Evolutionary conservation across 1,140 invertebrate species (phyloP).

Genomic region (Pachypeltis micranthus): DNA sequence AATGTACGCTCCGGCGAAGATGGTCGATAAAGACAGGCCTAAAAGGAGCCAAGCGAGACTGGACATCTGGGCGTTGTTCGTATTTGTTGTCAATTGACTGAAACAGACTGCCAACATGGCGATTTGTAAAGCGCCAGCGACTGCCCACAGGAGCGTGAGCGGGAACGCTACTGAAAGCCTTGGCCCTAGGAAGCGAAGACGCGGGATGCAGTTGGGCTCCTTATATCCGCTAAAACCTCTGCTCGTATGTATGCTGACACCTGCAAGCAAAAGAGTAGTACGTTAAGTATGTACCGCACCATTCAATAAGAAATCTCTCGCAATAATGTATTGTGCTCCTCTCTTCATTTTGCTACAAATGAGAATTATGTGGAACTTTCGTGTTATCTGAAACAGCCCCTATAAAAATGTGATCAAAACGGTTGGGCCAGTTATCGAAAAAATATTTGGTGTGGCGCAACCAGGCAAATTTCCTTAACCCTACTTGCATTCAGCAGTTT

Average conservation of each 20-base stretch:
- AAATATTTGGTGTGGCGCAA: too few species aligned
- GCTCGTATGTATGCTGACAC: slow-evolving; percentile 36
- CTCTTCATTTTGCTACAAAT: too few species aligned
- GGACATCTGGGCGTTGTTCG: slow-evolving; percentile 11
- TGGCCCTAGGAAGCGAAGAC: slow-evolving; percentile 38
- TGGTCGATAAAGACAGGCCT: slow-evolving; percentile 11
- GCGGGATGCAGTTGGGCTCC: slow-evolving; percentile 35
- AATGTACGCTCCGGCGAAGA: slow-evolving; percentile 13
- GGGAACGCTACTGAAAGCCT: slow-evolving; percentile 32
- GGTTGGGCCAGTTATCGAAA: too few species aligned
- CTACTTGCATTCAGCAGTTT: too few species aligned
- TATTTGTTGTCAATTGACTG: background rate
- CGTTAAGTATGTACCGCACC: too few species aligned
- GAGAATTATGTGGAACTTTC: too few species aligned
- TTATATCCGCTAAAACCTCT: slow-evolving; percentile 36
- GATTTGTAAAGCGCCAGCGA: slow-evolving; percentile 32
- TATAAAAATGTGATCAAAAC: too few species aligned
- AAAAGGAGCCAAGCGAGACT: slow-evolving; percentile 15
- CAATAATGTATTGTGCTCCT: too few species aligned
- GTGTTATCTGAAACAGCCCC: too few species aligned
- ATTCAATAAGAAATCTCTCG: too few species aligned
- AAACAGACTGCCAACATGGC: slow-evolving; percentile 11
- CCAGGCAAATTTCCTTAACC: too few species aligned
- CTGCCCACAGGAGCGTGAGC: slow-evolving; percentile 38
- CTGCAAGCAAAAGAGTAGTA: too few species aligned